Evolutionary conservation across 2,888 invertebrate species (phyloP).

Genomic region (Synanthedon vespiformis): DNA sequence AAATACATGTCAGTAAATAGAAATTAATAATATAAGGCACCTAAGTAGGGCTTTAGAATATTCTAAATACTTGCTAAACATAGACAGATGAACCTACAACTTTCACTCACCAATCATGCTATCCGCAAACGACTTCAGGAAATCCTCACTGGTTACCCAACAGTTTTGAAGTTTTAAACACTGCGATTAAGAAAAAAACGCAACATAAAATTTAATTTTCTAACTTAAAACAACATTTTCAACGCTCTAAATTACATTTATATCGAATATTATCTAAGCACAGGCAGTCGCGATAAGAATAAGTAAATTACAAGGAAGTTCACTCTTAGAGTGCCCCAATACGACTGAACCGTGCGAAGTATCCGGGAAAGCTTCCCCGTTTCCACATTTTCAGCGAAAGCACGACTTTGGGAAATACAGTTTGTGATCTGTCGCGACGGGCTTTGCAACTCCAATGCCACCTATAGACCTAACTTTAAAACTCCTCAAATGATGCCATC

Average conservation of each 20-base stretch:
- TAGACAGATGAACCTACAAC: background rate
- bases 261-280: background rate
- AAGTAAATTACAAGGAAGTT: constrained; percentile 22
- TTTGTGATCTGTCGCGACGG: constrained; percentile 2
- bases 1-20: too few relatives aligned
- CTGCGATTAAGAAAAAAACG: constrained; percentile 3
- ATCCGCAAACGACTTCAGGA: constrained; percentile 33
- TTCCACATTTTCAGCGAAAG: constrained; percentile 36
- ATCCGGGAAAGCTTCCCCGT: constrained; percentile 51
- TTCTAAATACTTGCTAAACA: too few relatives aligned
- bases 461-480: constrained; percentile 10
- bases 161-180: constrained; percentile 46
- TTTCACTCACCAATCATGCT: constrained; percentile 60
- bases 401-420: constrained; percentile 11
- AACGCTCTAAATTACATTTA: background rate
- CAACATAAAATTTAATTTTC: constrained; percentile 1
- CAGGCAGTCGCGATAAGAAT: background rate
- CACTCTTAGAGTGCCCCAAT: constrained; percentile 45
- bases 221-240: constrained; percentile 6
- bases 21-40: too few relatives aligned
- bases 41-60: too few relatives aligned
- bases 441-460: constrained; percentile 13
- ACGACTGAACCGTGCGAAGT: constrained; percentile 43
- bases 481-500: constrained; percentile 10
- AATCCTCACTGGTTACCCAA: constrained; percentile 37